phyloP scores from a whole-genome alignment of 1,140 invertebrate genomes.

The Lamellibrachia luymesi region DNA sequence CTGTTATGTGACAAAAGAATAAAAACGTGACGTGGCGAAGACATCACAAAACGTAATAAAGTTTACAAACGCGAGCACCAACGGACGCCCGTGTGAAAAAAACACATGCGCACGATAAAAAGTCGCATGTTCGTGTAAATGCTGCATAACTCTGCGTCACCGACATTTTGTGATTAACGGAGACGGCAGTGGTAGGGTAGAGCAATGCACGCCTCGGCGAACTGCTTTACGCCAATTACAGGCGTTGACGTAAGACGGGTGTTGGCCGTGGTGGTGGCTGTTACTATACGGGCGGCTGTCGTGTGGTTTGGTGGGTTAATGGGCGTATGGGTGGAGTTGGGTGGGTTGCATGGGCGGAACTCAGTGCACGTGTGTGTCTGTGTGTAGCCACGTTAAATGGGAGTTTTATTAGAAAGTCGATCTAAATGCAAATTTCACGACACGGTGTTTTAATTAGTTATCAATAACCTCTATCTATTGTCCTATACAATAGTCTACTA shows the following conservation, averaged over 20 bases:
- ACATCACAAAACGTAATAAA: background rate
- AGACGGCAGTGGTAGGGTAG: background rate
- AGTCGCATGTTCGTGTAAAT: background rate
- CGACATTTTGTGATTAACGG: background rate
- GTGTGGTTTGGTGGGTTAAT: background rate
- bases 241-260: background rate
- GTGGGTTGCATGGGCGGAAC: background rate
- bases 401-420: no score
- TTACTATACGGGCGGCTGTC: background rate
- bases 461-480: no score
- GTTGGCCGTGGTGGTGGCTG: background rate
- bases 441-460: no score
- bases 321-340: background rate
- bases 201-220: background rate
- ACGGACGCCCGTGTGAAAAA: background rate
- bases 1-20: no score
- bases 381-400: no score
- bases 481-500: no score
- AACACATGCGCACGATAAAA: background rate
- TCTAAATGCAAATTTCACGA: no score
- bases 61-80: background rate
- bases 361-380: background rate
- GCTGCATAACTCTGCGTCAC: background rate
- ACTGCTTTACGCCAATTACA: background rate
- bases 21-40: no score